Evolutionary conservation across 2,113 vertebrate genomes (phyloP).

Genomic region (Ctenodactylus gundi): DNA sequence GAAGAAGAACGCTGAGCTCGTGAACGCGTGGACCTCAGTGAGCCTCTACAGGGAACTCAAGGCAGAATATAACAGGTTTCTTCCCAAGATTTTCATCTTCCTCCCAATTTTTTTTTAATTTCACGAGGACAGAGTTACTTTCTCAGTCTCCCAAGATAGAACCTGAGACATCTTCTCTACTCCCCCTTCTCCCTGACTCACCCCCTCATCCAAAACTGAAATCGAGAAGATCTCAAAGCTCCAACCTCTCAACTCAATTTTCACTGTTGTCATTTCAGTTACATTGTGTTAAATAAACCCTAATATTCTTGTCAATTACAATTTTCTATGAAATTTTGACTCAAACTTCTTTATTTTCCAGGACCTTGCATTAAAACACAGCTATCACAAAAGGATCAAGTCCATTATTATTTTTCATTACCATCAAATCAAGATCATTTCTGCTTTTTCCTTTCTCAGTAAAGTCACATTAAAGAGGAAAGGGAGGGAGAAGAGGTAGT

Average conservation of each 20-base stretch:
- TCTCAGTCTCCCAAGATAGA: neutral
- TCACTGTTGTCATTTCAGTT: neutral
- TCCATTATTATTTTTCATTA: constrained; percentile 30
- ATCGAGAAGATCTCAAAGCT: neutral
- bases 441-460: neutral
- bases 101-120: neutral
- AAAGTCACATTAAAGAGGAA: neutral
- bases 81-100: neutral
- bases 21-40: neutral
- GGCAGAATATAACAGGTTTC: neutral
- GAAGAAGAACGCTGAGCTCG: neutral
- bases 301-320: neutral
- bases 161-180: neutral
- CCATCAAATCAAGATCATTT: neutral
- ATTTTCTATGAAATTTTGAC: neutral
- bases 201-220: neutral
- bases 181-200: neutral
- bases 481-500: constrained; percentile 12
- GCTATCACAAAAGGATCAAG: neutral
- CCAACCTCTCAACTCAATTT: neutral
- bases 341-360: constrained; percentile 34
- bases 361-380: neutral
- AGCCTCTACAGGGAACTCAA: neutral
- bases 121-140: neutral
- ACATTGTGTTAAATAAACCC: neutral